Evolutionary conservation across 1,140 invertebrate genomes (phyloP).

Genomic region (Sweltsa coloradensis): DNA sequence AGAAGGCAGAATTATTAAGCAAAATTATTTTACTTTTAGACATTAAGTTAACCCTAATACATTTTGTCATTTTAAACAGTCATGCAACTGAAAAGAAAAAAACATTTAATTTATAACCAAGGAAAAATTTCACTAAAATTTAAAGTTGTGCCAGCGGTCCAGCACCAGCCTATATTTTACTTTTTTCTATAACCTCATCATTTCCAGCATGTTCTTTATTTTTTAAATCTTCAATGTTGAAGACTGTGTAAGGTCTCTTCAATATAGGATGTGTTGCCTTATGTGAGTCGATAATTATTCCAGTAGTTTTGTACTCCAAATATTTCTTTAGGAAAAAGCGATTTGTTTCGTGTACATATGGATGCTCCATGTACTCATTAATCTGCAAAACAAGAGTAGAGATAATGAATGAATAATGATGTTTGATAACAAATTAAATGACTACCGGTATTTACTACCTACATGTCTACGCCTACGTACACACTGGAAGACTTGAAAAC

Average conservation of each 20-base stretch:
- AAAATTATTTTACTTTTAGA: no score
- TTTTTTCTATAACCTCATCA: no score
- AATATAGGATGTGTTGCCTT: conserved; percentile 3
- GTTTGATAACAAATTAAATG: background rate
- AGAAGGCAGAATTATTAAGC: no score
- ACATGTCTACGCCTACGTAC: background rate
- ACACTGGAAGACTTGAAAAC: background rate
- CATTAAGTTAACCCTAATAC: no score
- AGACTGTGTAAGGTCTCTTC: conserved; percentile 2
- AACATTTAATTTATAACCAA: no score
- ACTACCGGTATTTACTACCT: background rate
- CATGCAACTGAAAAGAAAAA: no score
- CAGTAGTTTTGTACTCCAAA: background rate
- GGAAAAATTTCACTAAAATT: no score
- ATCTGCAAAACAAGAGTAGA: conserved; percentile 2
- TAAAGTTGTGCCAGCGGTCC: no score
- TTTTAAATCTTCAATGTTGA: conserved; percentile 3
- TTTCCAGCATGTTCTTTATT: no score
- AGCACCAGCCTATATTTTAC: no score
- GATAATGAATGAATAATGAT: background rate
- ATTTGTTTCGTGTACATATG: background rate
- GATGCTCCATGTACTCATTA: conserved; percentile 5
- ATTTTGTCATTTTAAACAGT: no score
- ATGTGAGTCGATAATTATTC: background rate
- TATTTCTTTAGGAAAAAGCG: conserved; percentile 3